Evolutionary conservation across 2,113 vertebrate species (phyloP).

Genomic region (Hippolais icterina): DNA sequence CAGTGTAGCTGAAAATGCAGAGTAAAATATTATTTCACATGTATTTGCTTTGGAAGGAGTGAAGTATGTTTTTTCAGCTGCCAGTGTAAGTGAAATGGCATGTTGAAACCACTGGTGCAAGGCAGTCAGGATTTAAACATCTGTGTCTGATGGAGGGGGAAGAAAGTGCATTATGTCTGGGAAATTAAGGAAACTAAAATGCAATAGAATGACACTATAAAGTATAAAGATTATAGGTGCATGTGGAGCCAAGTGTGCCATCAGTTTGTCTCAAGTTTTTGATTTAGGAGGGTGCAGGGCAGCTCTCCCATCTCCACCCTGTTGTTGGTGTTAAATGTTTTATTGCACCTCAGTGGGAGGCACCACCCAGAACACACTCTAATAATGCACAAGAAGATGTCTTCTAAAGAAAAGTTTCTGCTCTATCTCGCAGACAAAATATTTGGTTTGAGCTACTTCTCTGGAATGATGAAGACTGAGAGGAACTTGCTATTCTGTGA

Average conservation of each 20-base stretch:
- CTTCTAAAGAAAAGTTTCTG: background rate
- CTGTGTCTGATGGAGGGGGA: accelerated
- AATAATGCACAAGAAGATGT: background rate
- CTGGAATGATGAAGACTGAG: background rate
- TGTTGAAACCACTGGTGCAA: background rate
- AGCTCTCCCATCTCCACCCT: background rate
- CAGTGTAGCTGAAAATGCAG: background rate
- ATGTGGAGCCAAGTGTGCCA: background rate
- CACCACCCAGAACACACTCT: background rate
- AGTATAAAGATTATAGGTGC: background rate
- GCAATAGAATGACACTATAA: background rate
- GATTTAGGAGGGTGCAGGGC: background rate
- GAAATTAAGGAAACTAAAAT: background rate
- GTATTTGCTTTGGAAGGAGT: background rate
- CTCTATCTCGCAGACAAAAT: accelerated
- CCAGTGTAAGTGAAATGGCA: background rate
- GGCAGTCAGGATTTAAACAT: background rate
- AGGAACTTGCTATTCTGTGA: background rate
- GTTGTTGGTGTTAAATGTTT: background rate
- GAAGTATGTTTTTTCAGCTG: background rate
- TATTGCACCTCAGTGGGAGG: background rate
- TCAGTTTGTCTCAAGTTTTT: background rate
- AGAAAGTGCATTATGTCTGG: background rate
- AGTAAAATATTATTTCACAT: background rate
- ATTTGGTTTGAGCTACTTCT: background rate